Conservation (phyloP, 2,113 vertebrate species). For the Nothoprocta perdicaria region DNA sequence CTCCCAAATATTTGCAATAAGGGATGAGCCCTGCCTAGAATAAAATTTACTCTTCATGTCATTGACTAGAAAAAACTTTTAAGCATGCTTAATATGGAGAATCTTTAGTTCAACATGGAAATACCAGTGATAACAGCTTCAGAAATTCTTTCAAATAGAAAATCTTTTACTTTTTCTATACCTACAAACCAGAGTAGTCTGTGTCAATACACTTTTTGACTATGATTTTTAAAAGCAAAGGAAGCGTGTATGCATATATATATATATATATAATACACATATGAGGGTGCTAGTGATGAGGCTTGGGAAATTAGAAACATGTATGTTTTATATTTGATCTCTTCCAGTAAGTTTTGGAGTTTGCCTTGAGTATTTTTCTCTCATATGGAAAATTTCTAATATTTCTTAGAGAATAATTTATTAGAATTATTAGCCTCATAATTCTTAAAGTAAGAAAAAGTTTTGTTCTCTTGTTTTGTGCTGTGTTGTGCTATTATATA, state of each 20-base stretch:
- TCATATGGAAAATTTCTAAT: not conserved
- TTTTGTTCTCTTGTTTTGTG: not conserved
- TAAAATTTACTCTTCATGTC: not conserved
- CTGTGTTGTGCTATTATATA: not conserved
- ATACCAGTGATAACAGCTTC: not conserved
- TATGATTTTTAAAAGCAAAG: constrained; percentile 8
- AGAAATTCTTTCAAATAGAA: not conserved
- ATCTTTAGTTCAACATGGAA: not conserved
- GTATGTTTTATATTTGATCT: not conserved
- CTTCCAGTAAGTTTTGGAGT: not conserved
- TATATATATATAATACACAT: not conserved
- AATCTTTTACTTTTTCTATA: not conserved
- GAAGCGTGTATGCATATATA: not conserved
- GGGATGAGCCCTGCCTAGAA: not conserved
- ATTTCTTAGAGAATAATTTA: not conserved
- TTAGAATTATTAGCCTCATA: not conserved
- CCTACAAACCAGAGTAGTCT: not conserved
- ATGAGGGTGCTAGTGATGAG: not conserved
- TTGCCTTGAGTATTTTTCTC: not conserved
- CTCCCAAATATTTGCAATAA: not conserved
- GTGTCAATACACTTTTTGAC: not conserved
- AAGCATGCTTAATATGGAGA: not conserved
- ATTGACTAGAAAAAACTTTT: not conserved
- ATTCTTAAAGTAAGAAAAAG: not conserved
- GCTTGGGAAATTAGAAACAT: not conserved